Evolutionary conservation across 2,888 invertebrate genomes (phyloP).

Genomic region (Caenorhabditis japonica): DNA sequence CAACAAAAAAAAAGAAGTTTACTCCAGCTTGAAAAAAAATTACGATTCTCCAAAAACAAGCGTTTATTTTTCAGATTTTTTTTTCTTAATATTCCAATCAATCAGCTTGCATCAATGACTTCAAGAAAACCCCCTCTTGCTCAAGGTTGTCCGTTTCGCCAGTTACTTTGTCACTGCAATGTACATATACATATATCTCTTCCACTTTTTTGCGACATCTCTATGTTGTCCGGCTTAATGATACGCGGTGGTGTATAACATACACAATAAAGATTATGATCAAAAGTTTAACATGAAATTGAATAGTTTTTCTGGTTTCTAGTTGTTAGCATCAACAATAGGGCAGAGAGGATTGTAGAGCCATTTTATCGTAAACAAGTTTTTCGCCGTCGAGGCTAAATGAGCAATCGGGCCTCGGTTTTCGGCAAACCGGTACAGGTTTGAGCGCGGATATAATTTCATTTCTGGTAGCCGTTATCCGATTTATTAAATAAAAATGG

Average conservation of each 20-base stretch:
- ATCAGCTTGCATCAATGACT: too few relatives aligned
- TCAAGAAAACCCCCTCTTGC: constrained; percentile 13
- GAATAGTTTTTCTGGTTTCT: constrained; percentile 42
- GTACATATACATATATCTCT: constrained; percentile 24
- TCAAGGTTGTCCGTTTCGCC: constrained; percentile 8
- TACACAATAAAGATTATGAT: constrained; percentile 50
- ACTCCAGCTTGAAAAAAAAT: too few relatives aligned
- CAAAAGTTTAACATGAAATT: constrained; percentile 43
- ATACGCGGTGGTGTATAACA: constrained; percentile 54
- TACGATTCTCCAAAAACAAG: too few relatives aligned
- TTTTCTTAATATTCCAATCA: too few relatives aligned
- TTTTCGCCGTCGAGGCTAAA: constrained; percentile 19
- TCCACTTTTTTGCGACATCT: constrained; percentile 18
- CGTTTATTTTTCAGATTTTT: too few relatives aligned
- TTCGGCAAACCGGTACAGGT: constrained; percentile 30
- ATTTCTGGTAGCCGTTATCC: constrained; percentile 22
- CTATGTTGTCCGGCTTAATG: constrained; percentile 40
- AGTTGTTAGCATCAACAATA: constrained; percentile 19
- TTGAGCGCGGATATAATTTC: not conserved
- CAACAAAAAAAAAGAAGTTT: too few relatives aligned
- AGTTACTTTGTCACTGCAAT: not conserved
- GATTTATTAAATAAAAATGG: constrained; percentile 24
- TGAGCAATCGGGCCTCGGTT: constrained; percentile 33
- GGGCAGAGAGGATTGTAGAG: constrained; percentile 40
- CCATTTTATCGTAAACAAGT: constrained; percentile 46